These are phyloP conservation scores for Poicephalus meyeri DNA, from an alignment of 2,113 vertebrate genomes.

Conservation along the genomic window DNA sequence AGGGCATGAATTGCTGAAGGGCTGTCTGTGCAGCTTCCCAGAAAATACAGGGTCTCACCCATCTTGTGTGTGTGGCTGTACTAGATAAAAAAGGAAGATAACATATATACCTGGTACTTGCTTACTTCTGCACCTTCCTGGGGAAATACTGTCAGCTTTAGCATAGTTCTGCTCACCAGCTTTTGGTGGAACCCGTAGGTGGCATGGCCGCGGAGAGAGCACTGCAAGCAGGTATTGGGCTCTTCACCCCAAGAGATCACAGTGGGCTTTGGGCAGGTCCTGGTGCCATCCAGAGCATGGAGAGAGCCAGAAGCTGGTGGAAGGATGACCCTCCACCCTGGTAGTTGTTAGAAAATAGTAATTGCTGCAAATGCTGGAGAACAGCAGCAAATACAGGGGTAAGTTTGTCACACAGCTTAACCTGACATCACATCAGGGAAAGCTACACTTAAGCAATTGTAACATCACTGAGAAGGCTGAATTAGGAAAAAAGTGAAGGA, in stretches of 20 bases:
- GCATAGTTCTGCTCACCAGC: not conserved
- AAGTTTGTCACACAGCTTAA: not conserved
- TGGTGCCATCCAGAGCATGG: not conserved
- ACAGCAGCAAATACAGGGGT: not conserved
- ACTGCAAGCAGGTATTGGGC: not conserved
- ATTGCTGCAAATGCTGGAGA: not conserved
- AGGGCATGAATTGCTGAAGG: accelerated
- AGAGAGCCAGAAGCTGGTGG: not conserved
- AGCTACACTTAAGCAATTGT: constrained; percentile 59
- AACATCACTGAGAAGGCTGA: constrained; percentile 61
- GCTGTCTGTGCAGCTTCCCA: not conserved
- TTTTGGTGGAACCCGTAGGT: accelerated
- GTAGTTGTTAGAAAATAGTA: not conserved
- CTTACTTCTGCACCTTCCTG: not conserved
- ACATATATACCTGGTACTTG: not conserved
- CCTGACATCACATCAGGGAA: not conserved
- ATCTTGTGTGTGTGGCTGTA: not conserved
- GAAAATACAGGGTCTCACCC: not conserved
- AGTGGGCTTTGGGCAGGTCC: not conserved
- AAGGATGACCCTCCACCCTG: not conserved
- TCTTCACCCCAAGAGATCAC: not conserved
- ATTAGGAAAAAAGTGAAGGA: constrained; percentile 57
- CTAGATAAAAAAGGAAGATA: not conserved
- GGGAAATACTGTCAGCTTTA: not conserved
- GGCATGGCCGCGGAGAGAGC: not conserved